Base-by-base conservation (phyloP, 2,888 invertebrate species). In the Hofmannophila pseudospretella region DNA sequence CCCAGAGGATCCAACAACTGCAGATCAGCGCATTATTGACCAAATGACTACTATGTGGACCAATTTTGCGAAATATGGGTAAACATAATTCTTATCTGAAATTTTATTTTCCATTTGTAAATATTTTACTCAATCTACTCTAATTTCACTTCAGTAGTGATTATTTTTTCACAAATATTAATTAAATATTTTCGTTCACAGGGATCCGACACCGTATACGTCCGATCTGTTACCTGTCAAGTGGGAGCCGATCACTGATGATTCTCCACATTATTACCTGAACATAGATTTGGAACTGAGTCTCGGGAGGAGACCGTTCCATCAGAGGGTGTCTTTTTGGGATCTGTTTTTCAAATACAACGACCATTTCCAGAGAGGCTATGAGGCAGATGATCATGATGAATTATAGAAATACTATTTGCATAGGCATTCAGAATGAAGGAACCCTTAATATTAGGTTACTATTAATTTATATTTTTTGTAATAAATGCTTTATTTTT, bases 1-100 rank as follows among this genome's bases (percentile, higher is more conserved):
- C 8, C 35, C 49, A 1, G 45, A 47, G 2, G 39, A 35, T 7
- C 49, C 54, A 0, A 45, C 49, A 1, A 20, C 36, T 3, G 42
- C 54, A 30, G 81, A 81, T 47, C 52, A 66, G 50, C 34, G 67
- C 1, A 38, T 61, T 0, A 58, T 73, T 11, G 64, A 78, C 32
- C 56, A 60, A 13, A 66, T 81, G 45, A 79, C 78, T 0, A 59
- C 61, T n/a, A 20, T 40, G 40, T 40, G 40, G 40, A 12, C 40
- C 4, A 40, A 40, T 19, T 40, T 40, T 29, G 40, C 14, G 0
- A 40, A 40, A 30, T 36, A 36, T 33, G 33, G 36, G 40, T 40
- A 28, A n/a, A n/a, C n/a, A n/a, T n/a, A n/a, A n/a, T n/a, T n/a
- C n/a, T n/a, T n/a, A n/a, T n/a, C n/a, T n/a, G n/a, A n/a, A n/a